Evolutionary conservation across 2,888 invertebrate genomes (phyloP).

Genomic region (Eristalinus aeneus): DNA sequence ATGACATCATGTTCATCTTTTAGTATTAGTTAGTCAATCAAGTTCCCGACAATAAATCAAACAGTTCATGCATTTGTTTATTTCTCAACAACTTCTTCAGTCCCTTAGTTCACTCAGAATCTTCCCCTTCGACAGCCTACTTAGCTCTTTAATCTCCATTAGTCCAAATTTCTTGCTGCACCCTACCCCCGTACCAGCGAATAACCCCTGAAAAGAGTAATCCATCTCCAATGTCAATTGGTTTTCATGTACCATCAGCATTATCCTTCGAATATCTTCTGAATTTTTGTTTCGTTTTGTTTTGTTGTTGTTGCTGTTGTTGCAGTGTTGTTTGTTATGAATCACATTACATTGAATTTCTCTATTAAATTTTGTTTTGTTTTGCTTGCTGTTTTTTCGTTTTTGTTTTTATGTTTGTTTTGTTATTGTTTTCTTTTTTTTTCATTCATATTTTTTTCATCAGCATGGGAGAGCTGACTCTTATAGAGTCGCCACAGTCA

Average conservation of each 20-base stretch:
- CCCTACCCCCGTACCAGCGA: background rate
- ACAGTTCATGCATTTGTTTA: background rate
- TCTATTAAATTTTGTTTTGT: slow-evolving; percentile 23
- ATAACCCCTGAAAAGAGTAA: background rate
- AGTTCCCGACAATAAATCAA: background rate
- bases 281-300: slow-evolving; percentile 24
- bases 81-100: background rate
- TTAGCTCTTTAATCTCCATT: background rate
- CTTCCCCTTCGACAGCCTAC: background rate
- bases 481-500: slow-evolving; percentile 97
- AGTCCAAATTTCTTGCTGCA: background rate
- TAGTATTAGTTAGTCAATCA: too few species aligned
- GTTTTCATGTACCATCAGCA: background rate
- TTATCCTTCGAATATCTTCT: slow-evolving; percentile 27
- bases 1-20: too few species aligned
- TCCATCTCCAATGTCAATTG: background rate
- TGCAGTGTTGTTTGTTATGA: slow-evolving; percentile 55
- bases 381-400: slow-evolving; percentile 42
- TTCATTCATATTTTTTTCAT: slow-evolving; percentile 80
- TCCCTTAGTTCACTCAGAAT: background rate
- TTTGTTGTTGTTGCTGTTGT: slow-evolving; percentile 30
- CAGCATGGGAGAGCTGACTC: slow-evolving; percentile 98
- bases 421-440: slow-evolving; percentile 69
- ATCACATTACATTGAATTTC: background rate
- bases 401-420: slow-evolving; percentile 50